These are phyloP conservation scores for Nomada goodeniana DNA, from an alignment of 2,888 invertebrate species.

Conservation along the genomic window DNA sequence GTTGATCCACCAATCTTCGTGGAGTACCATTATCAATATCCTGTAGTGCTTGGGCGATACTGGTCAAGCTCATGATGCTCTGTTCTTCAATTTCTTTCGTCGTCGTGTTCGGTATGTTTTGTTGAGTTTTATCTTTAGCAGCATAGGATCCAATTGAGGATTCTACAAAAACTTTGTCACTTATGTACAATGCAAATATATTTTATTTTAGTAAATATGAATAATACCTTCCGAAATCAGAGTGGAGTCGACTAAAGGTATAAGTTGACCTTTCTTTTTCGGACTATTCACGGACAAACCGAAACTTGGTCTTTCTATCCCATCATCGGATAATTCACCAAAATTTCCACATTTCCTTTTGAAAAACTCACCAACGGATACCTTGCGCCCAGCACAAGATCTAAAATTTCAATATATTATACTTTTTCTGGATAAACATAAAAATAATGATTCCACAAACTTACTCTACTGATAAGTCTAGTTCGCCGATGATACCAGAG, in stretches of 20 bases:
- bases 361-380: slow-evolving; percentile 85
- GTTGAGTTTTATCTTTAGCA: slow-evolving; percentile 37
- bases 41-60: slow-evolving; percentile 78
- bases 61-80: slow-evolving; percentile 79
- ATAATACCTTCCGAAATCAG: slow-evolving; percentile 74
- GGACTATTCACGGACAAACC: slow-evolving; percentile 76
- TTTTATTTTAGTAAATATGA: slow-evolving; percentile 7
- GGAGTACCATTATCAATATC: slow-evolving; percentile 76
- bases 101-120: slow-evolving; percentile 22
- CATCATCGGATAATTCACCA: slow-evolving; percentile 74
- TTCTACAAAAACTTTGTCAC: slow-evolving; percentile 13
- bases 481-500: slow-evolving; percentile 80
- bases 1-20: slow-evolving; percentile 78
- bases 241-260: slow-evolving; percentile 76
- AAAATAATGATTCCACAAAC: slow-evolving; percentile 30
- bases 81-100: slow-evolving; percentile 70
- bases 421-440: background rate
- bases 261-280: slow-evolving; percentile 62
- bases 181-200: background rate
- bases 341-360: slow-evolving; percentile 83
- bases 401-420: slow-evolving; percentile 57
- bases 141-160: slow-evolving; percentile 25
- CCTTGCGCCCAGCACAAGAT: slow-evolving; percentile 75
- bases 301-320: slow-evolving; percentile 74
- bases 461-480: slow-evolving; percentile 78